phyloP scores from a whole-genome alignment of 2,797 vertebrate genomes.

The Oreochromis mossambicus region DNA sequence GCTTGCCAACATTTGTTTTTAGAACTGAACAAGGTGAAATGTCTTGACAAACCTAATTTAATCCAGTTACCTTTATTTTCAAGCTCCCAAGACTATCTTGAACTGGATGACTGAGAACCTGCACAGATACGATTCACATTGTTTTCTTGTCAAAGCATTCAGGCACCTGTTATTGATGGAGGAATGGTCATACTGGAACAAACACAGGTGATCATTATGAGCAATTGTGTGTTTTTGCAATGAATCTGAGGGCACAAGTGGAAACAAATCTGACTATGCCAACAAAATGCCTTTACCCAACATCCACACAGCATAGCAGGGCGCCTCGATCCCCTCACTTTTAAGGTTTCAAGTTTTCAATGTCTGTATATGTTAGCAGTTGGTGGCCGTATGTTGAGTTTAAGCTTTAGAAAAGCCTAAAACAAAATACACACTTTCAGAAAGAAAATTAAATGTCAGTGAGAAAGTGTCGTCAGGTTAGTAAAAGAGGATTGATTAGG shows the following conservation, averaged over 20 bases:
- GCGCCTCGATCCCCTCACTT: neutral
- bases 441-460: neutral
- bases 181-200: neutral
- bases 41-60: neutral
- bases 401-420: neutral
- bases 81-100: neutral
- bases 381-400: neutral
- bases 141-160: neutral
- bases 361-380: neutral
- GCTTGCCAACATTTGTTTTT: neutral
- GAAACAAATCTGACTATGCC: neutral
- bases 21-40: neutral
- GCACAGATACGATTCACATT: neutral
- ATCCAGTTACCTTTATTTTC: neutral
- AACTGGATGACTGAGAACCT: neutral
- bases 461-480: neutral
- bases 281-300: neutral
- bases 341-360: neutral
- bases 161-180: neutral
- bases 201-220: neutral
- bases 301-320: neutral
- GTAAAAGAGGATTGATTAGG: neutral
- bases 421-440: slow-evolving; percentile 1
- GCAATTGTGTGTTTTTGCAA: neutral
- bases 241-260: neutral